Percentiles rank a stretch among this genome's conserved stretches.
Conservation (phyloP, 2,113 vertebrate species). For the Isichthys henryi region DNA sequence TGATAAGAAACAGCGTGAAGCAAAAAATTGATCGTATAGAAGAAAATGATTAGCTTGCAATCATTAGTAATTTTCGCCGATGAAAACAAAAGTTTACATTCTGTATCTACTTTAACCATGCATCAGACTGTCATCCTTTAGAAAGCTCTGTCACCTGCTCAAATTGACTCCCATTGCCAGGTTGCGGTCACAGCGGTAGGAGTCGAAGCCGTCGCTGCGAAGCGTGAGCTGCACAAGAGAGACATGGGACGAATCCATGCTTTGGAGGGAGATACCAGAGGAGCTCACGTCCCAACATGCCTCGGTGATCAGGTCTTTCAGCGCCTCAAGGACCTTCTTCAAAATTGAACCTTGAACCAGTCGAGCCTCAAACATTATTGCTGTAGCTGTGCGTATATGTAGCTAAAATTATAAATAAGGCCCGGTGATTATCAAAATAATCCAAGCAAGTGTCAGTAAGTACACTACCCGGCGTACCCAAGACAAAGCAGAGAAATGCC, state of each 20-base stretch:
- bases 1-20: neutral
- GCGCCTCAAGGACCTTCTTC: conserved; percentile 90
- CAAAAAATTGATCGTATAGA: neutral
- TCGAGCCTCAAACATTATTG: conserved; percentile 90
- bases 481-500: neutral
- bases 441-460: neutral
- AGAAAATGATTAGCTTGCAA: neutral
- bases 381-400: neutral
- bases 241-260: conserved; percentile 98
- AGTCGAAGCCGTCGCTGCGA: conserved; percentile 92
- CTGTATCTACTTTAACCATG: neutral
- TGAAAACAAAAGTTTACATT: neutral
- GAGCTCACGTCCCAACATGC: conserved; percentile 97
- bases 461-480: accelerated
- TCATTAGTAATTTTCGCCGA: neutral
- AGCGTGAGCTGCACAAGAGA: conserved; percentile 94
- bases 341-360: conserved; percentile 92
- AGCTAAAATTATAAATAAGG: neutral
- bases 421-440: neutral
- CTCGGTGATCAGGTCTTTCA: conserved; percentile 95
- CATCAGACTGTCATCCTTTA: neutral
- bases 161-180: conserved; percentile 96
- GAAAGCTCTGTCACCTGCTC: conserved; percentile 63
- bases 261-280: conserved; percentile 89
- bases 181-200: conserved; percentile 93